A percentile compares a stretch with the other conserved stretches of the same genome.
Conservation (phyloP, 2,113 vertebrate genomes). For the Datnioides undecimradiatus region DNA sequence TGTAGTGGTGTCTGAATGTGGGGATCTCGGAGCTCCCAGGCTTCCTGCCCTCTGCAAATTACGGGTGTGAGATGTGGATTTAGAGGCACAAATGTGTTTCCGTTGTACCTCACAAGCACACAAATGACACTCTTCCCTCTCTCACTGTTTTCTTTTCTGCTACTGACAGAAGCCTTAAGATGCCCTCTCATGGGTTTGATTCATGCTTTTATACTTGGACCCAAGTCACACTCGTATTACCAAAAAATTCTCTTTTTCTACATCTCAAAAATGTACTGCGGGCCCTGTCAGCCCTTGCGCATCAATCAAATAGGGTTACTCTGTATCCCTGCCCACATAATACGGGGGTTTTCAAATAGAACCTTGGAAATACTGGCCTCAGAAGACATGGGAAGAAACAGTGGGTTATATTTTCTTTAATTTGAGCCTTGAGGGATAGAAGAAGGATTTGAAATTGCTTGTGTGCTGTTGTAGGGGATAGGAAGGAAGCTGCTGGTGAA, state of each 20-base stretch:
- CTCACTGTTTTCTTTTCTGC: conserved; percentile 15
- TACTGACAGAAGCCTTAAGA: neutral
- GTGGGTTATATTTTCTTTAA: conserved; percentile 54
- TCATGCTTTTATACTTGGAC: conserved; percentile 3
- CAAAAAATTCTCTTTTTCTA: neutral
- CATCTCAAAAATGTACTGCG: neutral
- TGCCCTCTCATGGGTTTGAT: conserved; percentile 18
- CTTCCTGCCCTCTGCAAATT: conserved; percentile 64
- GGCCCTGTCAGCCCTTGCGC: conserved; percentile 33
- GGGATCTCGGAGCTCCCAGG: conserved; percentile 12
- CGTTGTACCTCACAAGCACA: conserved; percentile 15
- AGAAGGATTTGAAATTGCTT: conserved; percentile 43
- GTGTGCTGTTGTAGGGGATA: conserved; percentile 44
- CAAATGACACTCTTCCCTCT: conserved; percentile 15
- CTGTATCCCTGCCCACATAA: conserved; percentile 57
- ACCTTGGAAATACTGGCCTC: conserved; percentile 48
- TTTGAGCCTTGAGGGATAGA: conserved; percentile 48
- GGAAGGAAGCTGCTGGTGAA: conserved; percentile 39
- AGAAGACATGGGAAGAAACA: conserved; percentile 42
- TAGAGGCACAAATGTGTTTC: conserved; percentile 54
- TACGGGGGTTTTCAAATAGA: conserved; percentile 59
- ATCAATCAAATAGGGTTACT: conserved; percentile 50
- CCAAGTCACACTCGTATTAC: neutral
- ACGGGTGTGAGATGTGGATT: conserved; percentile 64
- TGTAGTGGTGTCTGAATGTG: conserved; percentile 43